phyloP scores from a whole-genome alignment of 2,797 vertebrate species.

The Okamejei kenojei region DNA sequence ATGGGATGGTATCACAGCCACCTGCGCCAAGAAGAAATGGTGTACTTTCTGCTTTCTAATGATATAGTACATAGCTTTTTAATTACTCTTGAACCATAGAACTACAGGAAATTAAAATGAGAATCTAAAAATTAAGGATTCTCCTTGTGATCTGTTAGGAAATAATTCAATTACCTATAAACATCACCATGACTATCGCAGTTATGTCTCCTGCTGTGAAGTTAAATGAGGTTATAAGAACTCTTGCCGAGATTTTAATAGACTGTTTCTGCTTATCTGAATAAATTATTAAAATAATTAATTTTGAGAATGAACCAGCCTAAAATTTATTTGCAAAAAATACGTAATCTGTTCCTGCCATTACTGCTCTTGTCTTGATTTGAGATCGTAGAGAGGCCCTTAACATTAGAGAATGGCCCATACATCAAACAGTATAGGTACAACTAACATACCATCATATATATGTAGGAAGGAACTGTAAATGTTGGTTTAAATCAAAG shows the following conservation, averaged over 20 bases:
- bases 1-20: background rate
- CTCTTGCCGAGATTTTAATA: slow-evolving; percentile 7
- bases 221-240: slow-evolving; percentile 10
- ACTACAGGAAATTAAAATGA: background rate
- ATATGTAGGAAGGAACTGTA: background rate
- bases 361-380: background rate
- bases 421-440: background rate
- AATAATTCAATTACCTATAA: slow-evolving; percentile 30
- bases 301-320: background rate
- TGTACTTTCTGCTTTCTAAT: slow-evolving; percentile 2
- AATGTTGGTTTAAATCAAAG: too few relatives aligned
- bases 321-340: background rate
- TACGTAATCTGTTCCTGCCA: background rate
- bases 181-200: slow-evolving; percentile 3
- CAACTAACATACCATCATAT: background rate
- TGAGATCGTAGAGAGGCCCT: background rate
- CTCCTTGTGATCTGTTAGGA: slow-evolving; percentile 7
- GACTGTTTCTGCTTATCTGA: slow-evolving; percentile 20
- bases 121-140: background rate
- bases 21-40: background rate
- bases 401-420: too few relatives aligned
- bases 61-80: background rate
- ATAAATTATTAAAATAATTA: slow-evolving; percentile 22
- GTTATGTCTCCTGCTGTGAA: slow-evolving; percentile 11
- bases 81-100: slow-evolving; percentile 10